phyloP scores from a whole-genome alignment of 1,140 invertebrate genomes.

The Hydropsyche tenuis region DNA sequence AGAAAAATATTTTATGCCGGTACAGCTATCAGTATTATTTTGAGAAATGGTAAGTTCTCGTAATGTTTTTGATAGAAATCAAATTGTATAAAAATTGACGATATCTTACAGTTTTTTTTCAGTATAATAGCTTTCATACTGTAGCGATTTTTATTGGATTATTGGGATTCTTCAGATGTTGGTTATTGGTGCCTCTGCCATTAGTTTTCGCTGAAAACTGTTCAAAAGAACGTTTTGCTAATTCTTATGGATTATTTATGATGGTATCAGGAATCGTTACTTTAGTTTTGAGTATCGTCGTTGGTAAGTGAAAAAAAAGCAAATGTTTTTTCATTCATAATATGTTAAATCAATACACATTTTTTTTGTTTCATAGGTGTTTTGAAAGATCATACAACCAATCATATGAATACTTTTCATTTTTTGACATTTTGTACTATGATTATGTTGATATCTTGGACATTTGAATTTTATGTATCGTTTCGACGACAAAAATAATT shows the following conservation, averaged over 20 bases:
- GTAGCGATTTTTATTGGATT: slow-evolving; percentile 62
- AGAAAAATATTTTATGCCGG: slow-evolving; percentile 43
- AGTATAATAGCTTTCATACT: slow-evolving; percentile 56
- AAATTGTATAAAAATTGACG: too few relatives aligned
- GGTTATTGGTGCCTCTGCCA: slow-evolving; percentile 64
- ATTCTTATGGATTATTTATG: slow-evolving; percentile 71
- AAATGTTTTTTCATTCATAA: neutral
- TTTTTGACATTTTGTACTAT: slow-evolving; percentile 50
- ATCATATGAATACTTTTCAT: slow-evolving; percentile 54
- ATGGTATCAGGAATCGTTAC: slow-evolving; percentile 60
- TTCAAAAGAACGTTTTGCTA: slow-evolving; percentile 65
- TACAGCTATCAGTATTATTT: slow-evolving; percentile 33
- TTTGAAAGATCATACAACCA: slow-evolving; percentile 54
- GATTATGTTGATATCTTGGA: slow-evolving; percentile 40
- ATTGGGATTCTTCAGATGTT: slow-evolving; percentile 64
- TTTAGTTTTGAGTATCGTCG: slow-evolving; percentile 57
- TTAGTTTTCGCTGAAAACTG: slow-evolving; percentile 69
- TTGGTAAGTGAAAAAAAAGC: slow-evolving; percentile 53
- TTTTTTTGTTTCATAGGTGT: slow-evolving; percentile 46
- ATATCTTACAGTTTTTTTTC: slow-evolving; percentile 56
- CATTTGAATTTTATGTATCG: slow-evolving; percentile 29
- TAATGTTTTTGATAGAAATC: neutral
- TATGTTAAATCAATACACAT: neutral
- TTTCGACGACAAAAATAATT: neutral
- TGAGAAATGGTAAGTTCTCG: slow-evolving; percentile 39